phyloP scores from a whole-genome alignment of 2,113 vertebrate genomes.

The Urocynchramus pylzowi region DNA sequence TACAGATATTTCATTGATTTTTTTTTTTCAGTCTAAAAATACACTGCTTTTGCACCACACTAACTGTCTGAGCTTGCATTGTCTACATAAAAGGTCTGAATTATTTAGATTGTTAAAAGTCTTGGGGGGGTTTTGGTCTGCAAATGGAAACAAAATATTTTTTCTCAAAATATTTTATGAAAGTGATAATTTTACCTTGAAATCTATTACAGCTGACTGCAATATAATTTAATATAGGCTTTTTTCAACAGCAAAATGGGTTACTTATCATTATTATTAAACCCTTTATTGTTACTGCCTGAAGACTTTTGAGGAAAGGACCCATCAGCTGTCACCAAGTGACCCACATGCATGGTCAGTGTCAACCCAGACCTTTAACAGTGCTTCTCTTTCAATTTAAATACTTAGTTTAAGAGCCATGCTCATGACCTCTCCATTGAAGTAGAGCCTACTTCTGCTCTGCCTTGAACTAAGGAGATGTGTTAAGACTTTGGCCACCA shows the following conservation, averaged over 20 bases:
- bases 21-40: background rate
- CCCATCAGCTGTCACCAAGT: background rate
- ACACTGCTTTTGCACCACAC: background rate
- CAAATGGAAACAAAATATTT: background rate
- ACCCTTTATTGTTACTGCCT: background rate
- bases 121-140: background rate
- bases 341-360: background rate
- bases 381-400: background rate
- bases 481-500: background rate
- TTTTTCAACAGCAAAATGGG: background rate
- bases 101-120: background rate
- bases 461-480: background rate
- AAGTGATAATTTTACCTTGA: background rate
- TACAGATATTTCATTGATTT: background rate
- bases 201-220: background rate
- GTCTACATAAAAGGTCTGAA: background rate
- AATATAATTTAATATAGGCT: background rate
- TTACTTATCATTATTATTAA: background rate
- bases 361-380: background rate
- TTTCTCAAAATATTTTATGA: background rate
- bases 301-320: background rate
- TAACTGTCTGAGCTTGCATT: background rate
- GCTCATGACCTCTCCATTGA: background rate
- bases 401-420: background rate
- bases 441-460: background rate